Conservation (phyloP, 2,888 invertebrate genomes). For the Diarsia rubi region DNA sequence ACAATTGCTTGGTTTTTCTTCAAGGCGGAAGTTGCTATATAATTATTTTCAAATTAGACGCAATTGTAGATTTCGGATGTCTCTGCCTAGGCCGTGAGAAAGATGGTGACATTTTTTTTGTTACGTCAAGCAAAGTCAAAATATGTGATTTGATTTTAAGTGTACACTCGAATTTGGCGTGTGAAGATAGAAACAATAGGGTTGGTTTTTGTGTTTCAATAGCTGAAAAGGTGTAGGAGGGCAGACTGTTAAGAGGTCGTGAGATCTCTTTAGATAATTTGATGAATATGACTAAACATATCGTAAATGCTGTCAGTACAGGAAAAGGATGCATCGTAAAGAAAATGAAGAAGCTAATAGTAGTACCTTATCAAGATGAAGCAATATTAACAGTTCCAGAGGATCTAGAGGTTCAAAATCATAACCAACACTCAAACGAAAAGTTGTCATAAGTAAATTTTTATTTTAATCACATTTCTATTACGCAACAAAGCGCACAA, state of each 20-base stretch:
- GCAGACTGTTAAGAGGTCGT: background rate
- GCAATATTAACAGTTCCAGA: background rate
- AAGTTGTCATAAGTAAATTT: no score
- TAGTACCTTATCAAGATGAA: background rate
- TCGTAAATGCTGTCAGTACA: background rate
- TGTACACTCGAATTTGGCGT: constrained; percentile 58
- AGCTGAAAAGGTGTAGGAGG: background rate
- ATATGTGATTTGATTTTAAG: constrained; percentile 66
- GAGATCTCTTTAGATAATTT: background rate
- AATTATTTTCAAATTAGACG: constrained; percentile 89
- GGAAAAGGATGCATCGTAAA: background rate
- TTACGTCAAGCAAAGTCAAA: constrained; percentile 51
- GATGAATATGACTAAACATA: background rate
- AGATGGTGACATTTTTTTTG: constrained; percentile 70
- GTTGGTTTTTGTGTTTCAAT: constrained; percentile 15
- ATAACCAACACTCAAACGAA: background rate
- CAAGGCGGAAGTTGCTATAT: constrained; percentile 83
- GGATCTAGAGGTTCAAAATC: background rate
- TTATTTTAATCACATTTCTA: background rate
- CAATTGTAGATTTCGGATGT: constrained; percentile 80
- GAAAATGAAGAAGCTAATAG: background rate
- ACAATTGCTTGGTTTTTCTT: constrained; percentile 85
- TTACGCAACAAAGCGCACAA: background rate
- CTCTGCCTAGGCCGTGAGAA: constrained; percentile 72
- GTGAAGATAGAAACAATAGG: constrained; percentile 60